Base-by-base conservation (phyloP, 2,797 vertebrate species). In the Scomberomorus guttatus region DNA sequence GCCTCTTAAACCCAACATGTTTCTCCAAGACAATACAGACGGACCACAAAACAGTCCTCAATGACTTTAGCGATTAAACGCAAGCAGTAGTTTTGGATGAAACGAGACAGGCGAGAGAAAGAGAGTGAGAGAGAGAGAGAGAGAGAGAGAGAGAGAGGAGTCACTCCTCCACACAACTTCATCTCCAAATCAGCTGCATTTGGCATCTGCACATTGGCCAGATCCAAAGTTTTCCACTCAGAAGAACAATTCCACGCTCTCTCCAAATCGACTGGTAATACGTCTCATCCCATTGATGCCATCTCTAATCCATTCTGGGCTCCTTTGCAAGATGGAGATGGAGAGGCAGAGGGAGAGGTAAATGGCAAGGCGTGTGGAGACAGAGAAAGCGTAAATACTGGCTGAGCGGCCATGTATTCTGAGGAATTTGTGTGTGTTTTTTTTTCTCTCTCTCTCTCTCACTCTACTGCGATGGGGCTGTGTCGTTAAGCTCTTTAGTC, bases 401-500 rank as follows among this genome's bases (percentile, higher is more conserved):
- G 85, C 89, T 90, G 91, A 94, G 89, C 82, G 70, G 76, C 87
- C 89, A 80, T 91, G 90, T 93, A 93, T 94, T 94, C 93, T 86
- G 88, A 91, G 81, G 87, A 93, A 89, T 95, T 92, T 94, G 90
- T 91, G 90, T 93, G 6, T 79, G 81, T 90, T 90, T 87, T 72
- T 82, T 76, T 2, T 48, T 6, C n/a, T 51, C 51, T 72, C 74
- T 75, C 61, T 57, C 75, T 84, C 75, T 69, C 75, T 83, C 74
- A 66, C 74, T 90, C 87, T 80, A 59, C 85, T 92, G 93, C 74
- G 72, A 92, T 90, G 91, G 87, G 90, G 75, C 90, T 88, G 87
- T 93, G 91, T 92, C 75, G 93, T 90, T 96, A 95, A 95, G 95
- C 95, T 94, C 91, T 96, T 95, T 95, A 95, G 95, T 93, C 93